These are phyloP conservation scores for Sminthurides aquaticus DNA, from an alignment of 2,888 invertebrate genomes.

Conservation along the genomic window DNA sequence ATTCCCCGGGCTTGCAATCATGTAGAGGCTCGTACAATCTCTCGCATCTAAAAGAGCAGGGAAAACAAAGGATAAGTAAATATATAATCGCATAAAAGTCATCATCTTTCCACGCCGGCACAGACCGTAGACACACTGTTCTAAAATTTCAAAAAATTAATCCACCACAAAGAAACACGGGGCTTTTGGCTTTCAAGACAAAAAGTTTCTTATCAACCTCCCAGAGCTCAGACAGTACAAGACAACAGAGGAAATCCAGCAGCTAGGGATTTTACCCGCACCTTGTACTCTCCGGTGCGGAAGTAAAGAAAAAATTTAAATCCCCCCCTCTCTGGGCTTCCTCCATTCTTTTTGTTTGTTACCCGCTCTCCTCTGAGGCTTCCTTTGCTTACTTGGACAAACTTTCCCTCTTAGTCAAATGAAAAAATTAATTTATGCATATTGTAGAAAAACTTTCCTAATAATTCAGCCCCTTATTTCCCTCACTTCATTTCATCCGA, in stretches of 20 bases:
- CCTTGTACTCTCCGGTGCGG: not conserved
- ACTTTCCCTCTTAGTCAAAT: not conserved
- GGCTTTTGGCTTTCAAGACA: no score
- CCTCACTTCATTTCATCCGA: not conserved
- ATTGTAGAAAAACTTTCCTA: constrained; percentile 2
- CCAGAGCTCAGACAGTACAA: not conserved
- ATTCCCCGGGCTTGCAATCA: constrained; percentile 42
- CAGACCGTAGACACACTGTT: not conserved
- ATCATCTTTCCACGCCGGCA: not conserved
- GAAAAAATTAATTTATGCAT: constrained; percentile 10
- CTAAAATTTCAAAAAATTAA: not conserved
- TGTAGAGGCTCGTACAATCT: constrained; percentile 36
- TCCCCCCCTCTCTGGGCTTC: not conserved
- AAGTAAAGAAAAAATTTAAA: not conserved
- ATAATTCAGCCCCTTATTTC: not conserved
- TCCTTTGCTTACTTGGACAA: no score
- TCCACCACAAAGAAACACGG: no score
- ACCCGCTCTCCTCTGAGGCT: no score
- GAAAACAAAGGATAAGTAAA: no score
- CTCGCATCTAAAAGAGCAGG: constrained; percentile 28
- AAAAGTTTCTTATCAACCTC: not conserved
- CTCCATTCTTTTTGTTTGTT: not conserved
- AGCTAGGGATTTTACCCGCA: not conserved
- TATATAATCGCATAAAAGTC: no score
- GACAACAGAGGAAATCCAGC: not conserved